Percentiles rank a stretch among this genome's conserved stretches.
phyloP scores from a whole-genome alignment of 2,113 vertebrate genomes.

The Malurus alboscapulatus region DNA sequence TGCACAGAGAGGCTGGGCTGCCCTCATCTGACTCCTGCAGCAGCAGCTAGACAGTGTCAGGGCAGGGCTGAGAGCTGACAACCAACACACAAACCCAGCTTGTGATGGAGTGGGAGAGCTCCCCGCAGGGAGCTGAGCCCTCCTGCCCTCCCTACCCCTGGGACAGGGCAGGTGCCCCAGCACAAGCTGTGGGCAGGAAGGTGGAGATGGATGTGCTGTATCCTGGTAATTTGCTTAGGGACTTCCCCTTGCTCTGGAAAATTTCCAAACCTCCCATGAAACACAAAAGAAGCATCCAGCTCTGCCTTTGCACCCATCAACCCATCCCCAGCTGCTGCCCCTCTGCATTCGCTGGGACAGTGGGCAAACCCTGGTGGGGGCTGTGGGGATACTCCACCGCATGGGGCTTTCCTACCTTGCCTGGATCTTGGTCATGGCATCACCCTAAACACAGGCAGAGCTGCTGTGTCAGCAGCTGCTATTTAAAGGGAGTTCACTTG shows the following conservation, averaged over 20 bases:
- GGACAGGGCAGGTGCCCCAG: not conserved
- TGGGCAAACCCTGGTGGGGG: not conserved
- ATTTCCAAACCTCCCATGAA: not conserved
- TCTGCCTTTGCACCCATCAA: not conserved
- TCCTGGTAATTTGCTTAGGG: constrained; percentile 22
- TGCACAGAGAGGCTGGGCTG: constrained; percentile 20
- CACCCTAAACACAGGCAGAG: not conserved
- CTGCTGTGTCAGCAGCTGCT: constrained; percentile 33
- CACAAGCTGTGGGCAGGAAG: not conserved
- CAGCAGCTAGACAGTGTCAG: not conserved
- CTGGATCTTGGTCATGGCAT: not conserved
- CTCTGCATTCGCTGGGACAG: not conserved
- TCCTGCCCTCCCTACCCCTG: not conserved
- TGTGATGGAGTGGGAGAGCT: not conserved
- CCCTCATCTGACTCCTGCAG: constrained; percentile 32
- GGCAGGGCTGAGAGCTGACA: not conserved
- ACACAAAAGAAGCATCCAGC: not conserved
- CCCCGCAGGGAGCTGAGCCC: accelerated
- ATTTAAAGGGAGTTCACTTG: constrained; percentile 12
- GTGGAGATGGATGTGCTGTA: constrained; percentile 9
- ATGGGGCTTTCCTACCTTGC: not conserved
- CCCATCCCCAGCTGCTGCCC: not conserved
- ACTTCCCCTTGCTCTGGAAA: constrained; percentile 4
- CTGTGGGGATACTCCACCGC: not conserved
- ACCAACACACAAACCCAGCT: not conserved